Percentiles rank a stretch among this genome's conserved stretches.
phyloP scores from a whole-genome alignment of 30 jellyfish, hydroid and myxozoan genomes.

The Hydractinia symbiolongicarpus region DNA sequence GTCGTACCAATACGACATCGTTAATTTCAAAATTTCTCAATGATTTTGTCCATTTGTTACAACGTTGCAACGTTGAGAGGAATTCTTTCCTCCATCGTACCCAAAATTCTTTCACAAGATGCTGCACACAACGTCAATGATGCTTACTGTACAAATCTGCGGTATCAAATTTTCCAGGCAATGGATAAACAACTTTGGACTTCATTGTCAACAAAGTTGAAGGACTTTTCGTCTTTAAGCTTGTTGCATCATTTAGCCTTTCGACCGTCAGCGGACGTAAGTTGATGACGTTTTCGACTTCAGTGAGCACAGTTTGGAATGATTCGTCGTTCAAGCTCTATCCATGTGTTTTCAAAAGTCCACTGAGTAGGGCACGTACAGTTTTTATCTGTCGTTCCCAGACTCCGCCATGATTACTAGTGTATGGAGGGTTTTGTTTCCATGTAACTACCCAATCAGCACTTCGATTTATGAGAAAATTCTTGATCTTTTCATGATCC shows the following conservation, averaged over 20 bases:
- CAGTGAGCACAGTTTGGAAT: conserved; percentile 31
- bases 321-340: not conserved
- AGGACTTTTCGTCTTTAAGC: conserved; percentile 6
- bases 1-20: conserved; percentile 10
- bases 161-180: conserved; percentile 19
- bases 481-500: no score
- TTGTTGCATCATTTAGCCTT: conserved; percentile 17
- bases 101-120: conserved; percentile 25
- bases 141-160: not conserved
- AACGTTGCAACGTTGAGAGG: not conserved
- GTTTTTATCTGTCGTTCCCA: conserved; percentile 26
- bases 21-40: conserved; percentile 13
- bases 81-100: conserved; percentile 23
- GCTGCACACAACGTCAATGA: conserved; percentile 31
- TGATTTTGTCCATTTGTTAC: conserved; percentile 8
- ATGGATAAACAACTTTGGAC: conserved; percentile 26
- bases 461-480: no score
- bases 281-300: conserved; percentile 27
- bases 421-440: conserved; percentile 6
- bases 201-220: conserved; percentile 2
- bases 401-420: conserved; percentile 26
- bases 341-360: conserved; percentile 28
- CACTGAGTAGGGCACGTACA: conserved; percentile 9
- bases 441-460: no score
- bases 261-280: conserved; percentile 30